phyloP scores from a whole-genome alignment of 1,140 invertebrate species.

The Listronotus oregonensis region DNA sequence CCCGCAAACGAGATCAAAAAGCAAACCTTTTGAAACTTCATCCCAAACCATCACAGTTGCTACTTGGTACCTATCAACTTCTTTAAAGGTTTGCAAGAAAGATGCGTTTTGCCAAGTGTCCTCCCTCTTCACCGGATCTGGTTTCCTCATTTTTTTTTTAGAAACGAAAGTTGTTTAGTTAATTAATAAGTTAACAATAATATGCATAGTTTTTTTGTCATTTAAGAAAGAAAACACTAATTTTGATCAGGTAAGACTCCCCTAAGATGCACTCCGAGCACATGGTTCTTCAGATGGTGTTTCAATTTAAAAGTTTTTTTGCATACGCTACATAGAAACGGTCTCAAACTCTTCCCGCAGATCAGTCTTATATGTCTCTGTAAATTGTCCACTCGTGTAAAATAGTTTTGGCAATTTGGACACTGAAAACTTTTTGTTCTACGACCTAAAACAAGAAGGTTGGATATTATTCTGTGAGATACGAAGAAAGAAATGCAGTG shows the following conservation, averaged over 20 bases:
- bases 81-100: no score
- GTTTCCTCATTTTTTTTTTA: no score
- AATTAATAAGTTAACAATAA: no score
- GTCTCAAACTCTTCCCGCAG: constrained; percentile 19
- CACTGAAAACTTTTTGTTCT: constrained; percentile 24
- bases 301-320: constrained; percentile 30
- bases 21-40: no score
- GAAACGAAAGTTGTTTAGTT: no score
- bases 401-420: constrained; percentile 18
- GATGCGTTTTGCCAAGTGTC: no score
- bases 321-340: constrained; percentile 21
- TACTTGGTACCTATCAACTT: no score
- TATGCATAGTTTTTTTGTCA: no score
- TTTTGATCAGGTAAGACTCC: background rate
- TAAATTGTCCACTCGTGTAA: constrained; percentile 29
- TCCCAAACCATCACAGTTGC: no score
- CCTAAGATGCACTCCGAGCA: constrained; percentile 18
- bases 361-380: constrained; percentile 27
- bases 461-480: background rate
- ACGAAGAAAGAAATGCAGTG: background rate
- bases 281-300: constrained; percentile 33
- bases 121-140: no score
- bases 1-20: no score
- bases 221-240: no score
- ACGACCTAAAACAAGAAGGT: constrained; percentile 9